phyloP scores from a whole-genome alignment of 1,140 invertebrate species.

The Mycetomoellerius zeteki region DNA sequence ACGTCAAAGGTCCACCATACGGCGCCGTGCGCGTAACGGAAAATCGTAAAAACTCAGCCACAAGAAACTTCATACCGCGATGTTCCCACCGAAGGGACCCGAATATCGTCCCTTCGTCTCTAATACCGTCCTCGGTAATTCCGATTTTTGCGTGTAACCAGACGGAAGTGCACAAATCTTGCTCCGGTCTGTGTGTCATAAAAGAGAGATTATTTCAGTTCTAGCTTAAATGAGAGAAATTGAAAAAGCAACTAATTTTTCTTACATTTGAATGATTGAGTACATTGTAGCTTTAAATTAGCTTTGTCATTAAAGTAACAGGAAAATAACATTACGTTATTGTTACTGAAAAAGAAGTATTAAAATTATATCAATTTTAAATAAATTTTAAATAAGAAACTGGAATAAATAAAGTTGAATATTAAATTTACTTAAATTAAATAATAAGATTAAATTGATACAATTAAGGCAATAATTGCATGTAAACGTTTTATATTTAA shows the following conservation, averaged over 20 bases:
- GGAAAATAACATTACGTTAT: background rate
- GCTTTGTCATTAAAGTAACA: background rate
- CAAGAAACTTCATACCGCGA: constrained; percentile 58
- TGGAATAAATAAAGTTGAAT: background rate
- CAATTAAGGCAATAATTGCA: background rate
- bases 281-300: background rate
- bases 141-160: constrained; percentile 1
- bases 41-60: constrained; percentile 40
- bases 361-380: background rate
- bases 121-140: constrained; percentile 23
- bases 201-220: constrained; percentile 15
- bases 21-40: constrained; percentile 12
- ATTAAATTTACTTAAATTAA: background rate
- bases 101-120: constrained; percentile 9
- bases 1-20: constrained; percentile 48
- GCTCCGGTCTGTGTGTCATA: constrained; percentile 9
- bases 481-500: too few relatives aligned
- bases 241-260: background rate
- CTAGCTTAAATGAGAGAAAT: background rate
- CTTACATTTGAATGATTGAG: background rate
- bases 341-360: background rate
- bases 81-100: constrained; percentile 16
- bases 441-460: background rate
- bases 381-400: constrained; percentile 12
- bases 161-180: constrained; percentile 22